Evolutionary conservation across 2,113 vertebrate species (phyloP).

Genomic region (Odocoileus virginianus): DNA sequence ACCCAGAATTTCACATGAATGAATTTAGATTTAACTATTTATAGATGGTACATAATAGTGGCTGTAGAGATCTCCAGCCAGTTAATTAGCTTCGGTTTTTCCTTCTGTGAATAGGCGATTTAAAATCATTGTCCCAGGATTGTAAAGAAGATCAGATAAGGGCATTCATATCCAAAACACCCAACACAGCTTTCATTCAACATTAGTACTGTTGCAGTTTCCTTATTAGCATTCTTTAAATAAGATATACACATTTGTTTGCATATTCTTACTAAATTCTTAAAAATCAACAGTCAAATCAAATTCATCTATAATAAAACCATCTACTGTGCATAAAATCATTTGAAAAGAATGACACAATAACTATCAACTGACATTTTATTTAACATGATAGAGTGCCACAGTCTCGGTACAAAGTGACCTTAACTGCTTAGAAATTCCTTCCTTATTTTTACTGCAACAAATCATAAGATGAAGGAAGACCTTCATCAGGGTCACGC

Average conservation of each 20-base stretch:
- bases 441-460: conserved; percentile 31
- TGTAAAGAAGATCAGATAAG: not conserved
- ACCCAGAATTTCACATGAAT: not conserved
- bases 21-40: not conserved
- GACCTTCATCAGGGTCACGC: not conserved
- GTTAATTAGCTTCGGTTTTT: not conserved
- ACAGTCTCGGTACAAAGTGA: conserved; percentile 48
- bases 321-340: conserved; percentile 15
- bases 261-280: not conserved
- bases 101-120: not conserved
- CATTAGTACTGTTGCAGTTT: not conserved
- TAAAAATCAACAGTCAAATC: conserved; percentile 10
- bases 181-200: not conserved
- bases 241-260: not conserved
- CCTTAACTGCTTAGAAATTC: conserved; percentile 40
- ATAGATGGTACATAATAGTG: not conserved
- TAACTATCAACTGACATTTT: conserved; percentile 41
- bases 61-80: not conserved
- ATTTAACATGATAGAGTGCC: conserved; percentile 30
- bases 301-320: not conserved
- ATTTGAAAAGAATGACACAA: conserved; percentile 5
- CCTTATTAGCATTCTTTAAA: not conserved
- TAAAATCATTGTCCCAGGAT: not conserved
- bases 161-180: not conserved
- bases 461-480: conserved; percentile 33